These are phyloP conservation scores for Rhipidura dahli DNA, from an alignment of 2,113 vertebrate genomes.

Conservation along the genomic window DNA sequence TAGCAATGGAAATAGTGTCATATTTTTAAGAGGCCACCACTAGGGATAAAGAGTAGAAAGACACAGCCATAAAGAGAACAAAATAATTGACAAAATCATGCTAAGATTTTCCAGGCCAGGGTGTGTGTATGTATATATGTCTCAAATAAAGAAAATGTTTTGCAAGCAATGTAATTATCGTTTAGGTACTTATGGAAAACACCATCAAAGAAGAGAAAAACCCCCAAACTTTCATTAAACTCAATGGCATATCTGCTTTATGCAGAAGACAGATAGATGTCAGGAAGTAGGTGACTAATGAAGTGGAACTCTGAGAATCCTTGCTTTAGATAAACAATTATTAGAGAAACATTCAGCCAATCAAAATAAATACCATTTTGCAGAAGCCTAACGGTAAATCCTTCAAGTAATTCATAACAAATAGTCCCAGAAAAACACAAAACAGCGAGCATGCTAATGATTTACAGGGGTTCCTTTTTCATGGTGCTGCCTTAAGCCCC, in stretches of 20 bases:
- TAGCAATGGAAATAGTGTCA: background rate
- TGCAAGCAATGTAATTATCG: background rate
- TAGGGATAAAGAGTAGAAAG: background rate
- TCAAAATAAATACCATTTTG: background rate
- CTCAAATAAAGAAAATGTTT: background rate
- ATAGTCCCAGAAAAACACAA: background rate
- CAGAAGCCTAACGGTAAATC: background rate
- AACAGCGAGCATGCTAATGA: background rate
- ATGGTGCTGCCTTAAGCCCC: background rate
- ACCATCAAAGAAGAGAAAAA: slow-evolving; percentile 30
- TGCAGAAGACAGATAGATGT: slow-evolving; percentile 8
- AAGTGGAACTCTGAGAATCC: slow-evolving; percentile 37
- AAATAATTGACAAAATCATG: background rate
- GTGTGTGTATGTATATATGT: background rate
- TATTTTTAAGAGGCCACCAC: background rate
- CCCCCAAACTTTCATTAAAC: slow-evolving; percentile 11
- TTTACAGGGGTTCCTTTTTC: background rate
- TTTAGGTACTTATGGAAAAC: slow-evolving; percentile 34
- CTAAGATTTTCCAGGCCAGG: slow-evolving; percentile 33
- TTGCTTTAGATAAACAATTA: slow-evolving; percentile 17
- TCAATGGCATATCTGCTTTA: background rate
- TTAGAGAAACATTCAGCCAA: background rate
- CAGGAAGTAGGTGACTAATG: slow-evolving; percentile 56
- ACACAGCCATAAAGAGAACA: background rate
- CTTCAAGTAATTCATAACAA: background rate